These are phyloP conservation scores for Sinella curviseta DNA, from an alignment of 1,140 invertebrate genomes.

Conservation along the genomic window DNA sequence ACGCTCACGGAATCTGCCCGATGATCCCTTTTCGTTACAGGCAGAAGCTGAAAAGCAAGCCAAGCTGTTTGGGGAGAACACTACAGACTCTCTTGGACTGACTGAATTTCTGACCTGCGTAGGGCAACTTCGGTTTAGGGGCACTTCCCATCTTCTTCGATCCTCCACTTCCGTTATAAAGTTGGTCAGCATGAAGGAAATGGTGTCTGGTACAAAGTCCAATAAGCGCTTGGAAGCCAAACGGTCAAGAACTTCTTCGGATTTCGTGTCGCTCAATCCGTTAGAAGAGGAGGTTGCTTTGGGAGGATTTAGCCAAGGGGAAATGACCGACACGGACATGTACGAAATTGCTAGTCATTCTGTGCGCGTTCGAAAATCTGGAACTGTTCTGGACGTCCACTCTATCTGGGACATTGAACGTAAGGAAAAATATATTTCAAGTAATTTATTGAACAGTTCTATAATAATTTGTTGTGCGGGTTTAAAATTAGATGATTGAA, in stretches of 20 bases:
- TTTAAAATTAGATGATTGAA: too few relatives aligned
- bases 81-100: constrained; percentile 53
- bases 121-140: constrained; percentile 61
- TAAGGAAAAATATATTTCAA: constrained; percentile 29
- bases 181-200: background rate
- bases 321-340: background rate
- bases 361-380: constrained; percentile 59
- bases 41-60: constrained; percentile 55
- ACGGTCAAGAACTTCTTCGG: background rate
- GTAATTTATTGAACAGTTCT: background rate
- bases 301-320: background rate
- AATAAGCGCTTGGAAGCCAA: background rate
- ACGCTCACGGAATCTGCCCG: constrained; percentile 53
- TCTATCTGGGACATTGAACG: constrained; percentile 58
- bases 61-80: constrained; percentile 56
- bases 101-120: constrained; percentile 59
- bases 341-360: constrained; percentile 62
- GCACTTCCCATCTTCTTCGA: constrained; percentile 60
- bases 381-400: constrained; percentile 58
- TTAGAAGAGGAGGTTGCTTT: background rate
- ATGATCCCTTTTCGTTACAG: constrained; percentile 53
- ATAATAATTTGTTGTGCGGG: background rate
- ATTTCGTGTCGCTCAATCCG: background rate
- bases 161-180: constrained; percentile 44
- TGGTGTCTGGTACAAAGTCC: background rate